A percentile compares a stretch with the other conserved stretches of the same genome.
Evolutionary conservation across 30 jellyfish, hydroid and myxozoan genomes (phyloP).

Genomic region (Cassiopea andromeda): DNA sequence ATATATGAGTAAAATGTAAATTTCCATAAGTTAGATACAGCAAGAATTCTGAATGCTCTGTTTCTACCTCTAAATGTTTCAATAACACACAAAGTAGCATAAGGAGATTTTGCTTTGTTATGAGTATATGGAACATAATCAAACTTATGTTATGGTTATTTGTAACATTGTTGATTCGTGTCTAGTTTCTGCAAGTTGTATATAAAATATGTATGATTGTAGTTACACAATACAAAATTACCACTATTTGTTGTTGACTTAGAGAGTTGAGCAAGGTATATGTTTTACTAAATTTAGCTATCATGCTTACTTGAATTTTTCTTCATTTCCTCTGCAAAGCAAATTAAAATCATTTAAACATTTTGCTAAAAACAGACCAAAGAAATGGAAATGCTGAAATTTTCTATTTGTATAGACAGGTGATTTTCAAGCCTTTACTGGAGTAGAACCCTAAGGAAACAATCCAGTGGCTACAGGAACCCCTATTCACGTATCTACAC

Average conservation of each 20-base stretch:
- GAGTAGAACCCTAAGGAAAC: too few relatives aligned
- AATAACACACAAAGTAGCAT: too few relatives aligned
- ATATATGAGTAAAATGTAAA: too few relatives aligned
- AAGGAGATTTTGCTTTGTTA: too few relatives aligned
- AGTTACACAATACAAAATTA: background rate
- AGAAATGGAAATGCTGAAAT: background rate
- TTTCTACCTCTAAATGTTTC: too few relatives aligned
- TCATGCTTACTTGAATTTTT: constrained; percentile 54
- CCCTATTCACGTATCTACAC: too few relatives aligned
- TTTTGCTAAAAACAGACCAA: background rate
- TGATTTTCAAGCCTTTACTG: background rate
- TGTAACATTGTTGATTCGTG: background rate
- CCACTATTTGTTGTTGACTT: background rate
- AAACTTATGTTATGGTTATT: background rate
- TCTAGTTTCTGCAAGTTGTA: background rate
- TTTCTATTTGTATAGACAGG: background rate
- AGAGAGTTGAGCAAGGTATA: too few relatives aligned
- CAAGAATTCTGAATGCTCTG: too few relatives aligned
- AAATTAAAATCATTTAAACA: background rate
- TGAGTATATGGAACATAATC: background rate
- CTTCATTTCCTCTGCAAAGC: constrained; percentile 50
- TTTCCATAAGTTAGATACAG: too few relatives aligned
- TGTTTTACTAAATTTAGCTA: background rate
- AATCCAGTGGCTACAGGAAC: too few relatives aligned
- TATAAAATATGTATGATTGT: background rate